Conservation (phyloP, 2,888 invertebrate genomes). For the Lochmaea crataegi region DNA sequence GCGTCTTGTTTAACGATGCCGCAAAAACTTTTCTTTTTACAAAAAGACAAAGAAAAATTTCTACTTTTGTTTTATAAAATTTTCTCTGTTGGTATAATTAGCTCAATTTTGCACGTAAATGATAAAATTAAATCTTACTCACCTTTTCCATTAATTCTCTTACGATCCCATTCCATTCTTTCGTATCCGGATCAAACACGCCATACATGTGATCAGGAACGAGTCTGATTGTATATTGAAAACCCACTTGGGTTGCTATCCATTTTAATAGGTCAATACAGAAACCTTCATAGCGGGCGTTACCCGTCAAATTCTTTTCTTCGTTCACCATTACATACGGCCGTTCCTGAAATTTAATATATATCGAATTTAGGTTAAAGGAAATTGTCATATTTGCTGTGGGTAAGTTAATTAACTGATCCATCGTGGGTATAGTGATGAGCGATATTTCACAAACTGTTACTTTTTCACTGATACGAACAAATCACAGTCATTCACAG, state of each 20-base stretch:
- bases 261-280: slow-evolving; percentile 89
- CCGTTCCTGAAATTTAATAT: slow-evolving; percentile 80
- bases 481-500: too few species aligned
- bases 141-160: slow-evolving; percentile 88
- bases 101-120: too few species aligned
- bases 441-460: too few species aligned
- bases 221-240: slow-evolving; percentile 85
- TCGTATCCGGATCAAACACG: slow-evolving; percentile 86
- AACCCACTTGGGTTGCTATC: slow-evolving; percentile 87
- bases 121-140: slow-evolving; percentile 51
- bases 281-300: slow-evolving; percentile 90
- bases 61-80: too few species aligned
- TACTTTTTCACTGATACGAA: too few species aligned
- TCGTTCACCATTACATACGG: slow-evolving; percentile 93
- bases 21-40: slow-evolving; percentile 6
- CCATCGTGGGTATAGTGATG: too few species aligned
- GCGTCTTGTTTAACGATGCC: slow-evolving; percentile 26
- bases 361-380: background rate
- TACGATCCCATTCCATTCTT: slow-evolving; percentile 92
- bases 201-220: slow-evolving; percentile 93
- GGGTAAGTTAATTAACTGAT: too few species aligned
- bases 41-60: background rate
- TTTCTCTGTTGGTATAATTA: too few species aligned
- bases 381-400: too few species aligned
- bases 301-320: slow-evolving; percentile 86